These are phyloP conservation scores for Papilio dardanus DNA, from an alignment of 1,140 invertebrate species.

Conservation along the genomic window DNA sequence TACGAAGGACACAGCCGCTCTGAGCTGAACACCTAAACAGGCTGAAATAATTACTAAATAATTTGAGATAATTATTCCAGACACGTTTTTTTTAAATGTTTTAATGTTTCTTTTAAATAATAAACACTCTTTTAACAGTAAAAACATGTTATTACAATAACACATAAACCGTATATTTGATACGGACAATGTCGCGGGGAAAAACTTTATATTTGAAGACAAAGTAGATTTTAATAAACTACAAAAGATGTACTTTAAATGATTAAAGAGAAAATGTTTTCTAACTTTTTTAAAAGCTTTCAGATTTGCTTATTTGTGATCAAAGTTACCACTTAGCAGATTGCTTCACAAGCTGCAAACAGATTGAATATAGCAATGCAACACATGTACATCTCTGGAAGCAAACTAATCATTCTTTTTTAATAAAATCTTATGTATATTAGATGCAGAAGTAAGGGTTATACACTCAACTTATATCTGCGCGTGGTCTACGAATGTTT, in stretches of 20 bases:
- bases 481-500: neutral
- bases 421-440: neutral
- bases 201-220: neutral
- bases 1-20: neutral
- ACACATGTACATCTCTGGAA: neutral
- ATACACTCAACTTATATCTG: neutral
- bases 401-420: neutral
- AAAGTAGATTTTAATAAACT: conserved; percentile 5
- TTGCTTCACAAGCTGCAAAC: neutral
- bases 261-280: conserved; percentile 5
- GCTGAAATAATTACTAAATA: neutral
- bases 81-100: neutral
- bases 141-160: neutral
- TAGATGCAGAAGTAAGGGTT: neutral
- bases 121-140: neutral
- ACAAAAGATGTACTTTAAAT: neutral
- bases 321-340: neutral
- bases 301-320: neutral
- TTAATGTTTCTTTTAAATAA: too few species aligned
- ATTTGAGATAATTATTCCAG: neutral
- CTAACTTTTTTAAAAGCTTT: conserved; percentile 11
- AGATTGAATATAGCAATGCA: neutral
- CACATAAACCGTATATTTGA: neutral
- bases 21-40: neutral
- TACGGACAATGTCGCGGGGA: neutral